Evolutionary conservation across 2,797 vertebrate species (phyloP).

Genomic region (Falco cherrug): DNA sequence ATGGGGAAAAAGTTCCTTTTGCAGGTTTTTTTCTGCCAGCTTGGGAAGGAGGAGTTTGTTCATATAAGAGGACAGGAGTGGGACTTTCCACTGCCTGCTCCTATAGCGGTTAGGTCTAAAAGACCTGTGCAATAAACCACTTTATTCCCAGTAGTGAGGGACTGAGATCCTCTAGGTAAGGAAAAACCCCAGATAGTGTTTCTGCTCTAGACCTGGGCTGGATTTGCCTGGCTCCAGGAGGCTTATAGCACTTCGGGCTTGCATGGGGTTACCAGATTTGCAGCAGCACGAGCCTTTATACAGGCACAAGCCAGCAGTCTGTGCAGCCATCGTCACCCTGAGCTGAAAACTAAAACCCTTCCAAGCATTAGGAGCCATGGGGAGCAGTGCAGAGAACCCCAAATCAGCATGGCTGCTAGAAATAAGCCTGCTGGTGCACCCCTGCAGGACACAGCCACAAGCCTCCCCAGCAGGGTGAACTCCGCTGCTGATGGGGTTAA

Average conservation of each 20-base stretch:
- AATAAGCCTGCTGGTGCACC: not conserved
- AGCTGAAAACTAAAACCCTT: not conserved
- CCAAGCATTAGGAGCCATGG: accelerated
- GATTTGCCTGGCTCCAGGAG: not conserved
- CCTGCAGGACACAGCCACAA: not conserved
- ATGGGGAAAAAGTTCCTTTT: not conserved
- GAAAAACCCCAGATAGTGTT: not conserved
- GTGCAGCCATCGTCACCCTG: accelerated
- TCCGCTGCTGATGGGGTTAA: not conserved
- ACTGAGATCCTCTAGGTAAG: not conserved
- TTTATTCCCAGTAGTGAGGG: not conserved
- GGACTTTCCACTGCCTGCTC: not conserved
- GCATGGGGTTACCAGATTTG: not conserved
- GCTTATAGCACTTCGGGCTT: not conserved
- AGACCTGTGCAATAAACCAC: not conserved
- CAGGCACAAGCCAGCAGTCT: not conserved
- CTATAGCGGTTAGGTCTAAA: not conserved
- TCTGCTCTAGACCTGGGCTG: not conserved
- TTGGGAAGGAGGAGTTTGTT: not conserved
- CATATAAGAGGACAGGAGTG: accelerated
- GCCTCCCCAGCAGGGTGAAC: accelerated
- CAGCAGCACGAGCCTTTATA: not conserved
- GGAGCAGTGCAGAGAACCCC: not conserved
- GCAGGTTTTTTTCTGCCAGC: not conserved
- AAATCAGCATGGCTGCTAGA: not conserved